These are phyloP conservation scores for Drosophila sp. DNA, from an alignment of 1,140 invertebrate species.

Conservation along the genomic window DNA sequence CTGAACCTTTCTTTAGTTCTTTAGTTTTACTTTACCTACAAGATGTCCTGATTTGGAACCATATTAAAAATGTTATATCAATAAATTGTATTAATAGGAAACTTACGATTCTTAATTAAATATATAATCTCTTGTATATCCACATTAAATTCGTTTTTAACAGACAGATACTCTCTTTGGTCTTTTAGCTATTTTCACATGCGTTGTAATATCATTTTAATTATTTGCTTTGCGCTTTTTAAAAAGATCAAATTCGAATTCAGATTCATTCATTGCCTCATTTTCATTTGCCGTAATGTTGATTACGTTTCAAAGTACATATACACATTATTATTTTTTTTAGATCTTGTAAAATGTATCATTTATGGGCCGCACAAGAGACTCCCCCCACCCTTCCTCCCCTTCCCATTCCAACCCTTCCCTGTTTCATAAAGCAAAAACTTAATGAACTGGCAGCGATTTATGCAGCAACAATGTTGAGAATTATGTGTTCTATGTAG, in stretches of 20 bases:
- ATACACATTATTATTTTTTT: slow-evolving; percentile 23
- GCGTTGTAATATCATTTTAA: neutral
- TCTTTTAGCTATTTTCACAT: neutral
- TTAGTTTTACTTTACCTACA: no score
- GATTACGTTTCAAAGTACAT: neutral
- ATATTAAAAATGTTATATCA: no score
- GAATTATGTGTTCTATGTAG: slow-evolving; percentile 40
- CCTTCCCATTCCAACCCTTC: no score
- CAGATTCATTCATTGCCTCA: neutral
- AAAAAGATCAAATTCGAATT: neutral
- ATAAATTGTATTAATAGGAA: no score
- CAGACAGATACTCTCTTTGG: no score
- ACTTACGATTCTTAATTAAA: no score
- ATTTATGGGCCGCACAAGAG: neutral
- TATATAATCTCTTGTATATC: no score
- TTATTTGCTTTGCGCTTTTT: neutral
- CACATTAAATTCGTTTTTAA: no score
- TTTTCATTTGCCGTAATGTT: neutral
- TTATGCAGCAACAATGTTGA: slow-evolving; percentile 50
- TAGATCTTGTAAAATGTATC: slow-evolving; percentile 26
- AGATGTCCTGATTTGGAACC: no score
- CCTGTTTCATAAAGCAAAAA: slow-evolving; percentile 37
- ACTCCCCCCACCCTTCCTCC: neutral
- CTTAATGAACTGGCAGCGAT: slow-evolving; percentile 70
- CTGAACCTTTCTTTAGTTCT: no score